Conservation (phyloP, 2,113 vertebrate species). For the Rhombomys opimus region DNA sequence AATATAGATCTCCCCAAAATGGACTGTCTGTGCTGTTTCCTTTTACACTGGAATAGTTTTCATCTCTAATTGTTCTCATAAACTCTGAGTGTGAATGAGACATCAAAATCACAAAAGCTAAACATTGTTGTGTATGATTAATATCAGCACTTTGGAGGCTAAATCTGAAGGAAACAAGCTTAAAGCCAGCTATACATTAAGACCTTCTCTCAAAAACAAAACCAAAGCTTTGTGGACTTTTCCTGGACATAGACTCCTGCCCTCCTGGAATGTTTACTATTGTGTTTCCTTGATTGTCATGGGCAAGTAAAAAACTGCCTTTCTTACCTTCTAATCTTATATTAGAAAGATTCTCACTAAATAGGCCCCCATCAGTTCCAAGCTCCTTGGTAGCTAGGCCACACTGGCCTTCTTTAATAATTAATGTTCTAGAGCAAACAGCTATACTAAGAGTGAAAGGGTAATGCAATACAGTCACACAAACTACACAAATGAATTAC, state of each 20-base stretch:
- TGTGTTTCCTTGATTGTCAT: neutral
- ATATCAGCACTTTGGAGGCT: neutral
- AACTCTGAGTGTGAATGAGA: neutral
- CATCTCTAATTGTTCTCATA: neutral
- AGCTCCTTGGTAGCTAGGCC: neutral
- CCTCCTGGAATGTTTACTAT: fast-evolving
- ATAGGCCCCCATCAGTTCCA: fast-evolving
- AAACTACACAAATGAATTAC: neutral
- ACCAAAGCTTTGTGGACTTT: neutral
- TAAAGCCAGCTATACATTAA: neutral
- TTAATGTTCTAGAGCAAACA: neutral
- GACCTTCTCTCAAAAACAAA: neutral
- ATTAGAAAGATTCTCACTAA: neutral
- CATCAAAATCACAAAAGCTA: neutral
- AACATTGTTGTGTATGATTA: no score
- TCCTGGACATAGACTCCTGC: neutral
- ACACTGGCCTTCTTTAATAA: neutral
- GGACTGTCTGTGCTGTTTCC: neutral
- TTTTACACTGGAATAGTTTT: no score
- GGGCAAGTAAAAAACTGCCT: neutral
- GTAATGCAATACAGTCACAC: neutral
- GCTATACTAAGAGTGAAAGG: neutral
- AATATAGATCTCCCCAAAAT: neutral
- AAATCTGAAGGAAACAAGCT: neutral
- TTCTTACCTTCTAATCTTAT: fast-evolving